A percentile compares a stretch with the other conserved stretches of the same genome.
These are phyloP conservation scores for Torymus texanus DNA, from an alignment of 2,888 invertebrate genomes.

Conservation along the genomic window DNA sequence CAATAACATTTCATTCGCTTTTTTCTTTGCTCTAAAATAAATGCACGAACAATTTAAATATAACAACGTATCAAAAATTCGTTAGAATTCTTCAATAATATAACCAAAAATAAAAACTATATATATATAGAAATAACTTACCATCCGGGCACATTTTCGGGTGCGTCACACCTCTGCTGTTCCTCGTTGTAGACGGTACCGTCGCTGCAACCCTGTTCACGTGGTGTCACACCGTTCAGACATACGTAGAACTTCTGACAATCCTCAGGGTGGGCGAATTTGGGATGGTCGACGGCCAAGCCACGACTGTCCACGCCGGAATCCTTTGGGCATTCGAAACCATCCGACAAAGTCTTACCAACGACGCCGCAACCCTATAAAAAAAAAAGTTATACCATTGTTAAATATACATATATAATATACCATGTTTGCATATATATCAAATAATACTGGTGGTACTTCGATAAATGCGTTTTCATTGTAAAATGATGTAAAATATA, in stretches of 20 bases:
- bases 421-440: too few relatives aligned
- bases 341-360: constrained; percentile 83
- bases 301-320: constrained; percentile 81
- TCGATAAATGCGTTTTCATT: too few relatives aligned
- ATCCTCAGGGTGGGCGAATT: constrained; percentile 89
- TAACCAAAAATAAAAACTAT: neutral
- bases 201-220: constrained; percentile 89
- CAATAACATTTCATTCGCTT: too few relatives aligned
- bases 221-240: constrained; percentile 89
- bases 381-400: neutral
- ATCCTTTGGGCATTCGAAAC: constrained; percentile 89
- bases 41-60: too few relatives aligned
- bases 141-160: constrained; percentile 94
- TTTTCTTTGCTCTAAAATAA: too few relatives aligned
- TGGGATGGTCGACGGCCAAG: constrained; percentile 87
- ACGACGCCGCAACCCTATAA: constrained; percentile 70
- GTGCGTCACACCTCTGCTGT: constrained; percentile 89
- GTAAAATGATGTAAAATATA: too few relatives aligned
- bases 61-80: too few relatives aligned
- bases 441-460: too few relatives aligned
- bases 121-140: constrained; percentile 67
- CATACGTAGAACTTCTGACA: constrained; percentile 96
- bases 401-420: neutral
- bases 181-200: constrained; percentile 95
- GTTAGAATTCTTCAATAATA: neutral